These are phyloP conservation scores for Megalonaias nervosa DNA, from an alignment of 1,140 invertebrate genomes.

Conservation along the genomic window DNA sequence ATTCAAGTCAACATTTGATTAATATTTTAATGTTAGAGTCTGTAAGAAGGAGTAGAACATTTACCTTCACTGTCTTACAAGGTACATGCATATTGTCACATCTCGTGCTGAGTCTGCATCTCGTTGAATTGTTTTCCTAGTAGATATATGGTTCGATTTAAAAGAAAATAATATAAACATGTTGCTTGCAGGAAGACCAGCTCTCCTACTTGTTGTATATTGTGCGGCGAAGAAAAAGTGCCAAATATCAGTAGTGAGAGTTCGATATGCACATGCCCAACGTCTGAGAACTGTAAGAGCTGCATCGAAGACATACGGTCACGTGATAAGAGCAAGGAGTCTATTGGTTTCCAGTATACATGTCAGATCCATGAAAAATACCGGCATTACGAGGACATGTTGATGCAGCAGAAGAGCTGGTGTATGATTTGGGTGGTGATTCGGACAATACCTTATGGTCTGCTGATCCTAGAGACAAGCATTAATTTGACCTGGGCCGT, in stretches of 20 bases:
- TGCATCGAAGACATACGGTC: constrained; percentile 10
- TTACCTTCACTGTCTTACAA: too few species aligned
- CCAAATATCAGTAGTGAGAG: not conserved
- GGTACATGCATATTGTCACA: too few species aligned
- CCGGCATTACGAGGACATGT: constrained; percentile 27
- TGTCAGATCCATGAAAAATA: constrained; percentile 22
- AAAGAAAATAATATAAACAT: too few species aligned
- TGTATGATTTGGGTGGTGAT: constrained; percentile 25
- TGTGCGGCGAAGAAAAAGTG: constrained; percentile 24
- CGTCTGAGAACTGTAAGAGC: constrained; percentile 14
- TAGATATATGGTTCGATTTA: too few species aligned
- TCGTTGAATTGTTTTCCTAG: too few species aligned
- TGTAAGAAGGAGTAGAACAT: too few species aligned
- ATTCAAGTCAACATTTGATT: too few species aligned
- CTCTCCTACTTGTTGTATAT: constrained; percentile 12
- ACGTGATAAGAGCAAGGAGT: not conserved
- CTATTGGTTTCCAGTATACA: not conserved
- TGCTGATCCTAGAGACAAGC: constrained; percentile 18
- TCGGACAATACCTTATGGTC: constrained; percentile 22
- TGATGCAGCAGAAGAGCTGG: constrained; percentile 27
- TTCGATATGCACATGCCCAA: constrained; percentile 10
- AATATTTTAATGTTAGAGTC: too few species aligned
- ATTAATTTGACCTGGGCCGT: constrained; percentile 31
- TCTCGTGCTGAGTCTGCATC: too few species aligned
- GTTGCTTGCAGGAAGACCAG: too few species aligned